These are phyloP conservation scores for Pogonomyrmex barbatus DNA, from an alignment of 1,140 invertebrate genomes.

Conservation along the genomic window DNA sequence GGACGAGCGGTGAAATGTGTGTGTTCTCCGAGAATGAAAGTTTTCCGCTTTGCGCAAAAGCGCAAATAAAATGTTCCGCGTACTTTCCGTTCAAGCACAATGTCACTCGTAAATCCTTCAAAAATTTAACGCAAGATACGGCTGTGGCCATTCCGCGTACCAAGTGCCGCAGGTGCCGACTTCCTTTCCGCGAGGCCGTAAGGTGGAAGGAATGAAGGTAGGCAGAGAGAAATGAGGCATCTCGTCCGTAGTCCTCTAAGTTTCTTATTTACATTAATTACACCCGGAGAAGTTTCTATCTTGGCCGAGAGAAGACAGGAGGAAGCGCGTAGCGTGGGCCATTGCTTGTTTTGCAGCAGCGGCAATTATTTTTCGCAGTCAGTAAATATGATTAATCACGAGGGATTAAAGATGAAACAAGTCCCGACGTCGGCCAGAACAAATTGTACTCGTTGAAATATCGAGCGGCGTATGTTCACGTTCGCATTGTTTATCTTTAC, in stretches of 20 bases:
- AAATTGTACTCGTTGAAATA: slow-evolving; percentile 41
- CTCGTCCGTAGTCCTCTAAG: slow-evolving; percentile 24
- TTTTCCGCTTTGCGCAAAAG: slow-evolving; percentile 6
- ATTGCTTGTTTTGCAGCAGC: slow-evolving; percentile 23
- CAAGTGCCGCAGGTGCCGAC: slow-evolving; percentile 46
- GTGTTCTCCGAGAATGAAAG: slow-evolving; percentile 17
- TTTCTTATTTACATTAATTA: slow-evolving; percentile 74
- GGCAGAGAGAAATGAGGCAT: slow-evolving; percentile 24
- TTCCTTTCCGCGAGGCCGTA: not conserved
- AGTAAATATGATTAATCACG: slow-evolving; percentile 72
- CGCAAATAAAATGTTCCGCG: slow-evolving; percentile 33
- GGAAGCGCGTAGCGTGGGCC: too few species aligned
- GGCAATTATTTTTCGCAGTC: slow-evolving; percentile 55
- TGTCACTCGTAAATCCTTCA: slow-evolving; percentile 58
- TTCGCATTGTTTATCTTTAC: not conserved
- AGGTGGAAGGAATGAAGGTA: slow-evolving; percentile 31
- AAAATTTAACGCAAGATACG: slow-evolving; percentile 50
- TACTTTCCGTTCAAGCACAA: slow-evolving; percentile 20
- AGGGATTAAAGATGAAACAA: slow-evolving; percentile 52
- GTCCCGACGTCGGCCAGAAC: not conserved
- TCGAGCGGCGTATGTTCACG: not conserved
- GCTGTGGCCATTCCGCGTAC: slow-evolving; percentile 6
- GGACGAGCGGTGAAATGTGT: not conserved
- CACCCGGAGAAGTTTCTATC: slow-evolving; percentile 53
- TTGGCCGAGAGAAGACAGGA: not conserved